Conservation (phyloP, 2,888 invertebrate genomes). For the Allacma fusca region DNA sequence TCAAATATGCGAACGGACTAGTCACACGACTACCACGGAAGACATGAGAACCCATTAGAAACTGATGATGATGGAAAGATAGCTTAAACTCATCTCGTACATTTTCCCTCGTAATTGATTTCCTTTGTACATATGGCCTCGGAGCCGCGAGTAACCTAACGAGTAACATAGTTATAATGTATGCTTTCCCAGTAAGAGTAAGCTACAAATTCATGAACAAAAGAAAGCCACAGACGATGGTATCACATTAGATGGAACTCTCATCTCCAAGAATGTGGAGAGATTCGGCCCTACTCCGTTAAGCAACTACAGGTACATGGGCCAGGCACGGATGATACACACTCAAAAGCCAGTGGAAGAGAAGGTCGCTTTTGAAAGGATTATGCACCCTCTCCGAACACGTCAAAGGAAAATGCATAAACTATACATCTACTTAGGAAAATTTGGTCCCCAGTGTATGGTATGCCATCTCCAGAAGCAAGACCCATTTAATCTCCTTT, state of each 20-base stretch:
- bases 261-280: constrained; percentile 6
- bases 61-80: constrained; percentile 26
- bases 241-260: background rate
- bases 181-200: no score
- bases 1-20: background rate
- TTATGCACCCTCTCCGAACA: background rate
- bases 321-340: no score
- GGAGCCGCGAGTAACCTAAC: no score
- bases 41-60: constrained; percentile 27
- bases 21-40: constrained; percentile 1
- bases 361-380: no score
- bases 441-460: background rate
- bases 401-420: background rate
- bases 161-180: no score
- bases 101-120: constrained; percentile 18
- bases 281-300: no score
- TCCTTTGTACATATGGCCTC: background rate
- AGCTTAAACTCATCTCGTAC: constrained; percentile 12
- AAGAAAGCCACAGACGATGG: constrained; percentile 1
- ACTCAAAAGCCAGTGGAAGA: no score
- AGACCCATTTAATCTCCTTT: constrained; percentile 2
- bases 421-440: background rate
- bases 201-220: background rate
- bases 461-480: background rate
- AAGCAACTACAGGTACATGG: no score